phyloP scores from a whole-genome alignment of 2,888 invertebrate genomes.

The Micoletzkya japonica region DNA sequence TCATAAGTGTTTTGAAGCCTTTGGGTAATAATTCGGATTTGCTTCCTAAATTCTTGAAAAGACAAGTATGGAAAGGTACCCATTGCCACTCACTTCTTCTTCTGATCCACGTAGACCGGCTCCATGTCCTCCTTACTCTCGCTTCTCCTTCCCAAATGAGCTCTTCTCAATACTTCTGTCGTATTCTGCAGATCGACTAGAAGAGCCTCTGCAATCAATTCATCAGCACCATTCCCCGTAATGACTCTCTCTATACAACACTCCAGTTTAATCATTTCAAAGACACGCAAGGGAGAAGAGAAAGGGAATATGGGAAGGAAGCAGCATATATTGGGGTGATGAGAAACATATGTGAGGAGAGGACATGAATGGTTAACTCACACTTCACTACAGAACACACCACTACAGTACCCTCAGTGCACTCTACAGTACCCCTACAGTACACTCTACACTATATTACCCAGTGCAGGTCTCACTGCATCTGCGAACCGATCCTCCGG shows the following conservation, averaged over 20 bases:
- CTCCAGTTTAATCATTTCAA: background rate
- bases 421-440: background rate
- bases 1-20: too few species aligned
- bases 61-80: too few species aligned
- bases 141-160: slow-evolving; percentile 35
- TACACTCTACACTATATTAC: slow-evolving; percentile 33
- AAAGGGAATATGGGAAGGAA: background rate
- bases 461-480: slow-evolving; percentile 53
- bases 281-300: background rate
- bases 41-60: too few species aligned
- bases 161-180: slow-evolving; percentile 75
- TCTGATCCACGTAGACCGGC: slow-evolving; percentile 51
- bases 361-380: slow-evolving; percentile 3
- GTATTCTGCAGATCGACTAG: slow-evolving; percentile 89
- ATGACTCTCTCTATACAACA: too few species aligned
- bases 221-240: too few species aligned
- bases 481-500: slow-evolving; percentile 50
- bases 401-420: background rate
- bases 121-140: slow-evolving; percentile 39
- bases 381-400: background rate
- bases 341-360: slow-evolving; percentile 2
- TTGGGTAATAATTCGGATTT: too few species aligned
- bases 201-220: slow-evolving; percentile 78
- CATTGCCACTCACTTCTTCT: slow-evolving; percentile 13
- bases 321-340: slow-evolving; percentile 6